phyloP scores from a whole-genome alignment of 2,113 vertebrate species.

The Xyliphius kryptos region DNA sequence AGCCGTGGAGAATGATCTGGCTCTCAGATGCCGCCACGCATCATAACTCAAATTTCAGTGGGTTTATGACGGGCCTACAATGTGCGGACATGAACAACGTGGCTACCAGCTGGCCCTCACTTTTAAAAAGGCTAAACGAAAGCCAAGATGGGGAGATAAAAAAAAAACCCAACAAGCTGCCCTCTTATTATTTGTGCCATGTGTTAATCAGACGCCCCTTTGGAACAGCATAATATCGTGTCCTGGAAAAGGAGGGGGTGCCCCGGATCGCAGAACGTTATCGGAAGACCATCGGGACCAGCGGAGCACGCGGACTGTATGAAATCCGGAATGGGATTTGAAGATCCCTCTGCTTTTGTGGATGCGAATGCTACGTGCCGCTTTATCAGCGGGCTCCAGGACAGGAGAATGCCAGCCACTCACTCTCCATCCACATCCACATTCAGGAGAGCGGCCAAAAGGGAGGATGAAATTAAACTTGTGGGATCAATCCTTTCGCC shows the following conservation, averaged over 20 bases:
- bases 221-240: constrained; percentile 36
- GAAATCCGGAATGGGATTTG: constrained; percentile 41
- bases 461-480: constrained; percentile 45
- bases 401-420: constrained; percentile 15
- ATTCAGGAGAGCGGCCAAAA: constrained; percentile 31
- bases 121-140: constrained; percentile 44
- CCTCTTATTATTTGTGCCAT: constrained; percentile 41
- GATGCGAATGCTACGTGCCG: constrained; percentile 3
- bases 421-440: constrained; percentile 12
- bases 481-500: constrained; percentile 44
- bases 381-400: constrained; percentile 37
- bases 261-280: constrained; percentile 31
- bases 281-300: constrained; percentile 50
- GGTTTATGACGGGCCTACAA: constrained; percentile 53
- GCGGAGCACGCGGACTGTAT: constrained; percentile 38
- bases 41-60: constrained; percentile 49
- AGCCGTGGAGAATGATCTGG: constrained; percentile 32
- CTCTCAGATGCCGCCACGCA: constrained; percentile 43
- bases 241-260: neutral
- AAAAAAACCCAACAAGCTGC: constrained; percentile 31
- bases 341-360: too few relatives aligned
- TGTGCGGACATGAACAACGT: constrained; percentile 53
- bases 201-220: constrained; percentile 56
- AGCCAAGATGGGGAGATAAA: constrained; percentile 33
- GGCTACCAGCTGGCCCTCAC: constrained; percentile 58